These are phyloP conservation scores for Caerostris darwini DNA, from an alignment of 1,140 invertebrate species.

Conservation along the genomic window DNA sequence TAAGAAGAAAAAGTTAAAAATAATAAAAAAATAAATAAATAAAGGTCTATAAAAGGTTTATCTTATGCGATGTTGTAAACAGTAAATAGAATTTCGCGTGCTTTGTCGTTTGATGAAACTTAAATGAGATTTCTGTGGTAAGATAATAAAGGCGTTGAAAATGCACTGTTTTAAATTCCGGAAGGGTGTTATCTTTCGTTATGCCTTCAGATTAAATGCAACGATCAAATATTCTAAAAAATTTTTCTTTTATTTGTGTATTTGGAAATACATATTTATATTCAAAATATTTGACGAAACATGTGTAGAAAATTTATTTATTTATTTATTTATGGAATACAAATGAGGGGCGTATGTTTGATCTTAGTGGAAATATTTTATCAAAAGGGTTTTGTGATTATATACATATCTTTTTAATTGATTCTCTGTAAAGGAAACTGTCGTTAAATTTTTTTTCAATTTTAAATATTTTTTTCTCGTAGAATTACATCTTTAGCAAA, in stretches of 20 bases:
- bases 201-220: neutral
- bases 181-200: neutral
- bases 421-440: too few species aligned
- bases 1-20: too few species aligned
- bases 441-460: too few species aligned
- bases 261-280: neutral
- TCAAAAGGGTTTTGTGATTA: too few species aligned
- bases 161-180: constrained; percentile 16
- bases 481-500: too few species aligned
- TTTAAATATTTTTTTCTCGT: too few species aligned
- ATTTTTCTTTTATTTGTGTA: neutral
- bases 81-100: constrained; percentile 38
- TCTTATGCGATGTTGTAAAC: neutral
- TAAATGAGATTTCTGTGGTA: constrained; percentile 19
- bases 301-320: too few species aligned
- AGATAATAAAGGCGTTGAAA: constrained; percentile 5
- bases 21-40: neutral
- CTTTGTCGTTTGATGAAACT: constrained; percentile 7
- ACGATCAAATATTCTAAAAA: neutral
- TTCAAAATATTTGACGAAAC: neutral
- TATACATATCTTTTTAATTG: too few species aligned
- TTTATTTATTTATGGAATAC: too few species aligned
- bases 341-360: too few species aligned
- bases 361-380: too few species aligned
- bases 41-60: constrained; percentile 9